Evolutionary conservation across 2,888 invertebrate genomes (phyloP).

Genomic region (Cephus pulcher): DNA sequence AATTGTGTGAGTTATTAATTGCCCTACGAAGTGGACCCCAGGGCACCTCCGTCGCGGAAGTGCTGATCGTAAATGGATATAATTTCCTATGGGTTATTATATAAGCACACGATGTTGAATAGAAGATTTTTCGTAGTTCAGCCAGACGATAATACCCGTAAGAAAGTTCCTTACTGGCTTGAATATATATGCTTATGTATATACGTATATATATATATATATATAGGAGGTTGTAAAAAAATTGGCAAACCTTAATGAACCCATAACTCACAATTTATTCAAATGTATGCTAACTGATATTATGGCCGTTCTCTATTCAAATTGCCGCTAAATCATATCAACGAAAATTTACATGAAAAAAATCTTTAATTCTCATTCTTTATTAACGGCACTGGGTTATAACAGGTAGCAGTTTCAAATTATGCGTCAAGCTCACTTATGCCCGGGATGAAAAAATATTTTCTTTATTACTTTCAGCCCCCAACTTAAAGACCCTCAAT

Average conservation of each 20-base stretch:
- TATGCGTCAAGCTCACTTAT: no score
- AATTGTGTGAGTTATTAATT: neutral
- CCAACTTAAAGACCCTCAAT: no score
- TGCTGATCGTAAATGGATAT: neutral
- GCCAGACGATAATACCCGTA: neutral
- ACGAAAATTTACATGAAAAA: conserved; percentile 45
- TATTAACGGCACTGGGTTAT: no score
- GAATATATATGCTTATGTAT: neutral
- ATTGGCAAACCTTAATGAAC: conserved; percentile 56
- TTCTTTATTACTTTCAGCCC: no score
- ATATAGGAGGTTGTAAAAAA: conserved; percentile 42
- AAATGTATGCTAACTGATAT: conserved; percentile 59
- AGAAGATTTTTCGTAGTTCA: neutral
- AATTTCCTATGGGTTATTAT: neutral
- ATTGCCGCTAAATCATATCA: conserved; percentile 52
- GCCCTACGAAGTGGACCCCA: neutral
- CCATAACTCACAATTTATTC: conserved; percentile 57
- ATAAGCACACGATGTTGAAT: neutral
- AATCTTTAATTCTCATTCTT: conserved; percentile 35
- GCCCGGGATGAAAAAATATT: no score
- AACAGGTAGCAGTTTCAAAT: no score
- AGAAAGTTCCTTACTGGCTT: neutral
- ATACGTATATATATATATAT: neutral
- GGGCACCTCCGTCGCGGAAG: neutral
- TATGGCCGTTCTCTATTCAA: conserved; percentile 49